These are phyloP conservation scores for Enteromius argenteus DNA, from an alignment of 2,797 vertebrate genomes.

Conservation along the genomic window DNA sequence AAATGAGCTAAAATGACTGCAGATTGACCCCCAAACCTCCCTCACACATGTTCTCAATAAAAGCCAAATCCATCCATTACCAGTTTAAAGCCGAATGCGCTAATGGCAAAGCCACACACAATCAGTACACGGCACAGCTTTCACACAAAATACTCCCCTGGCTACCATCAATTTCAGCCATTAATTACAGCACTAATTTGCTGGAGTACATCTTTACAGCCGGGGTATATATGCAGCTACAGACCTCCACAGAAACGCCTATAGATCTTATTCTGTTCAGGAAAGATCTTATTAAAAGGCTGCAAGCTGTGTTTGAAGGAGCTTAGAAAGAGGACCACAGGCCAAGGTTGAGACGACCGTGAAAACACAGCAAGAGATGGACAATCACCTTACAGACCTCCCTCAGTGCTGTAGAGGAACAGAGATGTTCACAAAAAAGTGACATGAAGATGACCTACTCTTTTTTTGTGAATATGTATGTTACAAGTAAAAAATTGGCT, in stretches of 20 bases:
- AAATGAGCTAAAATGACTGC: constrained; percentile 8
- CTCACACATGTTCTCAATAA: not conserved
- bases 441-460: not conserved
- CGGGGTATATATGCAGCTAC: constrained; percentile 22
- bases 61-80: constrained; percentile 30
- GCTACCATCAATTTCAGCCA: constrained; percentile 52
- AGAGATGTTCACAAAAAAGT: not conserved
- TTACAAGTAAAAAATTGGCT: not conserved
- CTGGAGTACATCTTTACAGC: constrained; percentile 62
- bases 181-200: constrained; percentile 63
- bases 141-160: constrained; percentile 48
- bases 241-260: constrained; percentile 4
- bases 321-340: constrained; percentile 44
- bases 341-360: constrained; percentile 41
- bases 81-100: constrained; percentile 4
- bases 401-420: not conserved
- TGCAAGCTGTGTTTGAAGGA: constrained; percentile 31
- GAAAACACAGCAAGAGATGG: constrained; percentile 31
- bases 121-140: constrained; percentile 49
- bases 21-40: not conserved
- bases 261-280: constrained; percentile 25
- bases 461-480: not conserved
- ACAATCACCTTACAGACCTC: constrained; percentile 31
- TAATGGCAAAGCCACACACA: constrained; percentile 39
- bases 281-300: constrained; percentile 53